A percentile compares a stretch with the other conserved stretches of the same genome.
Evolutionary conservation across 1,140 invertebrate genomes (phyloP).

Genomic region (Portunus trituberculatus): DNA sequence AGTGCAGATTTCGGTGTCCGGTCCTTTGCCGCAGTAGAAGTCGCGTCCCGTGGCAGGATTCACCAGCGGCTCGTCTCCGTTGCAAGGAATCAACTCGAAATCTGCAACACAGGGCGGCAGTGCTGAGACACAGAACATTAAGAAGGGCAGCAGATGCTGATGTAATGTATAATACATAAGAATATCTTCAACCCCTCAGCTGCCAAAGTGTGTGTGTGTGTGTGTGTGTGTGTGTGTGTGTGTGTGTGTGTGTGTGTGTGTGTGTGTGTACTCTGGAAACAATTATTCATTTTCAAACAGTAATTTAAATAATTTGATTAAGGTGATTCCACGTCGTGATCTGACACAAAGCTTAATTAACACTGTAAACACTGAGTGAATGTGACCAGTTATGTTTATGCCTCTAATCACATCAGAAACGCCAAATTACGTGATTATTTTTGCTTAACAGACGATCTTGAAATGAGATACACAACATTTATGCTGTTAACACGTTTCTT

Average conservation of each 20-base stretch:
- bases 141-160: too few species aligned
- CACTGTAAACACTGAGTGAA: background rate
- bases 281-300: too few species aligned
- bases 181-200: too few species aligned
- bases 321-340: background rate
- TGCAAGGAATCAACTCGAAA: slow-evolving; percentile 92
- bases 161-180: too few species aligned
- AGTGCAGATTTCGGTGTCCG: slow-evolving; percentile 89
- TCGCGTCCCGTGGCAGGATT: slow-evolving; percentile 87
- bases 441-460: background rate
- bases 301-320: background rate
- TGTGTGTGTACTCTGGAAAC: too few species aligned
- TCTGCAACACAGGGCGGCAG: slow-evolving; percentile 81
- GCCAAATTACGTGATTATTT: background rate
- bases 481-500: background rate
- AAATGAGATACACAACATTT: background rate
- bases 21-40: slow-evolving; percentile 91
- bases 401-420: background rate
- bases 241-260: too few species aligned
- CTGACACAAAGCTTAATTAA: background rate
- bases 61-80: slow-evolving; percentile 88
- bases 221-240: too few species aligned
- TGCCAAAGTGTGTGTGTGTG: too few species aligned
- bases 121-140: too few species aligned
- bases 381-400: background rate